phyloP scores from a whole-genome alignment of 2,888 invertebrate species.

The Dexiosoma caninum region DNA sequence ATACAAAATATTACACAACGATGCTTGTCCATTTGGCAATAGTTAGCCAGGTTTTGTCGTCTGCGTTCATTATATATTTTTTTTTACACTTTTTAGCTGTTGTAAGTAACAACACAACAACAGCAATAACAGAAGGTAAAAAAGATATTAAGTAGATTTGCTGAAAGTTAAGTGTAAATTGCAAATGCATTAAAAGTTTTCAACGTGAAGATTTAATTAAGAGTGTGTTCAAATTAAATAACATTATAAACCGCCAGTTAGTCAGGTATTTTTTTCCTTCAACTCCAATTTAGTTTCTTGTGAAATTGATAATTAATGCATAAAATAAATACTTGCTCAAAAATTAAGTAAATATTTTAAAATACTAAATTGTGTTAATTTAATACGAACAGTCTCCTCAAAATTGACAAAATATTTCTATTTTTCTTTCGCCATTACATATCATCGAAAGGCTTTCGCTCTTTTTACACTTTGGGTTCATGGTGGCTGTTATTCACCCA shows the following conservation, averaged over 20 bases:
- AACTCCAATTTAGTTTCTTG: neutral
- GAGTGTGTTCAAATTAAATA: conserved; percentile 44
- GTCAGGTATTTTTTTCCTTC: neutral
- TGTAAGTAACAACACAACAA: neutral
- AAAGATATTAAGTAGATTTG: conserved; percentile 31
- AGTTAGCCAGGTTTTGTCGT: conserved; percentile 1
- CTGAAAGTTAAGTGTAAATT: conserved; percentile 40
- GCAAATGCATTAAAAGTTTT: conserved; percentile 44
- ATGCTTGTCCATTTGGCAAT: conserved; percentile 11
- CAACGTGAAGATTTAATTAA: conserved; percentile 40
- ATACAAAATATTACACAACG: neutral
- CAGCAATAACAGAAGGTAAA: too few relatives aligned
- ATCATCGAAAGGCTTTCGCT: too few relatives aligned
- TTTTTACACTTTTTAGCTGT: neutral
- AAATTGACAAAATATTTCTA: neutral
- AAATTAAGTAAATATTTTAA: neutral
- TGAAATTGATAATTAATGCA: neutral
- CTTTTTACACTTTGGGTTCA: too few relatives aligned
- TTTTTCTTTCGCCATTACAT: too few relatives aligned
- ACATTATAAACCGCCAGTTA: conserved; percentile 3
- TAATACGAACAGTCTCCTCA: neutral
- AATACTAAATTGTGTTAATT: neutral
- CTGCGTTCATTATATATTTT: neutral
- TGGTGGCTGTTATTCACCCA: too few relatives aligned
- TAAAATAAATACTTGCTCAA: neutral